Percentiles rank a stretch among this genome's conserved stretches.
These are phyloP conservation scores for Aleiodes leptofemur DNA, from an alignment of 2,888 invertebrate genomes.

Conservation along the genomic window DNA sequence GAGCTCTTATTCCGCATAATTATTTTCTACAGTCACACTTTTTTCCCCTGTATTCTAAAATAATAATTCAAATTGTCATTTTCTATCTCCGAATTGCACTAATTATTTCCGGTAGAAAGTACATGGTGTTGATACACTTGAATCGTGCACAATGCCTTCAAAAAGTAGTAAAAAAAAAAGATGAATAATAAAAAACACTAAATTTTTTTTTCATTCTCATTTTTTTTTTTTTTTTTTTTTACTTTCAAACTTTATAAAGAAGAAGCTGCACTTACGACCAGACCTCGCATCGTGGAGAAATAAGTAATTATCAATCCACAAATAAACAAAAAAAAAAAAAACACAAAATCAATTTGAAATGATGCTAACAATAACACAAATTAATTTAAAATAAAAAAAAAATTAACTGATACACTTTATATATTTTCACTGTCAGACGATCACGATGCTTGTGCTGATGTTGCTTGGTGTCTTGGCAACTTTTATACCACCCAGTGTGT, in stretches of 20 bases:
- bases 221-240: background rate
- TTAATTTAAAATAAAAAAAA: background rate
- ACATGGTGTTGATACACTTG: constrained; percentile 32
- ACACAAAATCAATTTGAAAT: constrained; percentile 13
- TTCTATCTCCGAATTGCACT: constrained; percentile 51
- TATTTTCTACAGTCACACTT: constrained; percentile 17
- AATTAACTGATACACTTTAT: constrained; percentile 38
- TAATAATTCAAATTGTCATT: constrained; percentile 46
- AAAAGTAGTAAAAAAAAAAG: background rate
- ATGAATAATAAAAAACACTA: background rate
- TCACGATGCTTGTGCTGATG: constrained; percentile 55
- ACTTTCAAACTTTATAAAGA: background rate
- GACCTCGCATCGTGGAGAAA: constrained; percentile 31
- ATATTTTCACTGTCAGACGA: constrained; percentile 54
- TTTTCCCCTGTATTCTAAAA: constrained; percentile 33
- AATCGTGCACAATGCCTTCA: background rate
- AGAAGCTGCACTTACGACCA: constrained; percentile 32
- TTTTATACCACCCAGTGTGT: constrained; percentile 58
- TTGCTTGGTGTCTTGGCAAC: constrained; percentile 56
- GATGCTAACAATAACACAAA: constrained; percentile 42
- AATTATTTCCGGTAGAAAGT: constrained; percentile 60
- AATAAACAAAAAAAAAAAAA: background rate
- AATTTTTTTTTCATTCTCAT: background rate
- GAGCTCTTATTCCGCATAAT: constrained; percentile 40
- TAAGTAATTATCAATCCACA: constrained; percentile 17